Conservation (phyloP, 2,797 vertebrate species). For the Acrossocheilus wenchowensis region DNA sequence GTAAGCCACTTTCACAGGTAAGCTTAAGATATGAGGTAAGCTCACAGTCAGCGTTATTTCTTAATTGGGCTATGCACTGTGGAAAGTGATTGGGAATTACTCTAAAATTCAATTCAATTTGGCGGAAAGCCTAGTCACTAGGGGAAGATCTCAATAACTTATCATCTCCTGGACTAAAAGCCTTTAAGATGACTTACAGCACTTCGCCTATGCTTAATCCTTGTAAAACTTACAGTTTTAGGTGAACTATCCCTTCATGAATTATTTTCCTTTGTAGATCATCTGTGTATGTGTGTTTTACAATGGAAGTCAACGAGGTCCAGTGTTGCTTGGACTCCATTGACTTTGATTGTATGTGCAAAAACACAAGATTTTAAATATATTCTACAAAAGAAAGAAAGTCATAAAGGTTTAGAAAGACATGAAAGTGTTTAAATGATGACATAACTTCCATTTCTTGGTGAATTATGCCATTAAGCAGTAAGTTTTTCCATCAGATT, state of each 20-base stretch:
- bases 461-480: background rate
- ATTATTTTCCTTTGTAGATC: background rate
- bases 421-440: background rate
- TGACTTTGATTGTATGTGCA: background rate
- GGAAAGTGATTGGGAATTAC: constrained; percentile 4
- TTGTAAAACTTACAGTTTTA: background rate
- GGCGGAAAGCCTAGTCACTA: constrained; percentile 7
- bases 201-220: background rate
- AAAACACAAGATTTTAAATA: background rate
- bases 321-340: background rate
- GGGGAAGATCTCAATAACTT: background rate
- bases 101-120: background rate
- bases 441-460: background rate
- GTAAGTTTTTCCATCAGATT: background rate
- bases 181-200: background rate
- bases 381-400: background rate
- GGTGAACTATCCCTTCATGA: background rate
- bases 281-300: background rate
- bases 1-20: constrained; percentile 7
- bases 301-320: background rate
- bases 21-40: background rate
- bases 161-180: background rate
- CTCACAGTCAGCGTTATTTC: constrained; percentile 12
- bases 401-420: background rate
- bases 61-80: constrained; percentile 15